These are phyloP conservation scores for Pantherophis alleghaniensis DNA, from an alignment of 2,797 vertebrate species.

Conservation along the genomic window DNA sequence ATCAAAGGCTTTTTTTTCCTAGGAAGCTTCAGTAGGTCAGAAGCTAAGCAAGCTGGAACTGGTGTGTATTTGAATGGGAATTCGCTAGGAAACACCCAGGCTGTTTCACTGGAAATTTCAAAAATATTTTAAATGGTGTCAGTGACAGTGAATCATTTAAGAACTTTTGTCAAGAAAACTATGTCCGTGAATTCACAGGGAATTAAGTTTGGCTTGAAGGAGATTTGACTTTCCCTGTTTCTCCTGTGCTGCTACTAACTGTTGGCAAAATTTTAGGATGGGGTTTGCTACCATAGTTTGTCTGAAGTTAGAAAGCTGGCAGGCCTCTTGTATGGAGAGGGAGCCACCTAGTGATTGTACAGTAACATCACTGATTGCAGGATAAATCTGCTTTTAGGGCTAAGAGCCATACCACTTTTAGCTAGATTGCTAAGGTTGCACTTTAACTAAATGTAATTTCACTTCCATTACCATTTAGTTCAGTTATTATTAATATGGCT, in stretches of 20 bases:
- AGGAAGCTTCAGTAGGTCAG: not conserved
- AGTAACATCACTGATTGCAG: not conserved
- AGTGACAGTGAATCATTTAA: not conserved
- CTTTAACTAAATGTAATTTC: not conserved
- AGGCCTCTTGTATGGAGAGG: not conserved
- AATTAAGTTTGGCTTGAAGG: not conserved
- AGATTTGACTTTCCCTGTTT: not conserved
- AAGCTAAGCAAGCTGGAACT: not conserved
- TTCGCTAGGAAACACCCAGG: not conserved
- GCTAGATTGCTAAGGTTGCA: not conserved
- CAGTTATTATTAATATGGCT: not conserved
- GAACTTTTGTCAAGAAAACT: not conserved
- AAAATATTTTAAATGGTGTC: not conserved
- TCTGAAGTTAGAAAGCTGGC: not conserved
- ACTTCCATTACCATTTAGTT: not conserved
- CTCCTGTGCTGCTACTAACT: not conserved
- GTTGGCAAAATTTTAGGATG: not conserved
- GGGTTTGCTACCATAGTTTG: not conserved
- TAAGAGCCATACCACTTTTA: not conserved
- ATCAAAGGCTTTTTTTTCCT: not conserved
- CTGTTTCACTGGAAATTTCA: not conserved
- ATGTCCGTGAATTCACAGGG: not conserved
- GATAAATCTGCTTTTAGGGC: not conserved
- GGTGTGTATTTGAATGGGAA: not conserved
- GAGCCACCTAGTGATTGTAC: not conserved